Evolutionary conservation across 1,140 invertebrate species (phyloP), one percentile per base, ranked within the genome.

Genomic region (Lasioglossum baleicum): DNA sequence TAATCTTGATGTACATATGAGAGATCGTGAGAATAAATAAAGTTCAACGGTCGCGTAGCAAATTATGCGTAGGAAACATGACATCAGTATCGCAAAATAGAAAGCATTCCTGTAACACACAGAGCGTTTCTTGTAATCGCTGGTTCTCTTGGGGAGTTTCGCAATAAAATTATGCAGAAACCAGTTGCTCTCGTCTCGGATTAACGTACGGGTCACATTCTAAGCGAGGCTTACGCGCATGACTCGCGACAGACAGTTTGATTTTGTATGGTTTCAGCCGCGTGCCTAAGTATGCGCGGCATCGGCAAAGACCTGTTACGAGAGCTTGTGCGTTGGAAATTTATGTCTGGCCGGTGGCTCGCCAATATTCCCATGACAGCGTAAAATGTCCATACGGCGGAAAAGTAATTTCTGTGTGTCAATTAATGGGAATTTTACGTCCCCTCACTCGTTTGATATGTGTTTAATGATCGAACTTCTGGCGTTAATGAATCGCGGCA

Each of bases 141-240:
- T 26, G 61, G 20, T 8, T 65, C 22, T 13, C n/a, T 44, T 42
- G n/a, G 15, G 13, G 5, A 44, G 22, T 73, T 73, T 66, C 61
- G 51, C 61, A 58, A 79, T 26, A 53, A 66, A 79, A 64, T 79
- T 79, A 79, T 60, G 70, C 70, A 79, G 61, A 79, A 58, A 71
- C 51, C 70, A 58, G 76, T 66, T 66, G 69, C 69, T 44, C 20
- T 11, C 44, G 22, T 35, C 48, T 10, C 17, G 48, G 51, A 66
- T 40, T 58, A 79, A 58, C 76, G 61, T 40, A 48, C 31, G 31
- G 40, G 61, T 73, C 69, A 48, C 7, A 40, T 11, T 63, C 42
- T n/a, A 48, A 22, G 63, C 31, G 35, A 26, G 48, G 48, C 60
- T 72, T 78, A n/a, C 40, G 73, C 40, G 70, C 48, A 73, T 20